Evolutionary conservation across 2,888 invertebrate genomes (phyloP).

Genomic region (Sympetrum striolatum): DNA sequence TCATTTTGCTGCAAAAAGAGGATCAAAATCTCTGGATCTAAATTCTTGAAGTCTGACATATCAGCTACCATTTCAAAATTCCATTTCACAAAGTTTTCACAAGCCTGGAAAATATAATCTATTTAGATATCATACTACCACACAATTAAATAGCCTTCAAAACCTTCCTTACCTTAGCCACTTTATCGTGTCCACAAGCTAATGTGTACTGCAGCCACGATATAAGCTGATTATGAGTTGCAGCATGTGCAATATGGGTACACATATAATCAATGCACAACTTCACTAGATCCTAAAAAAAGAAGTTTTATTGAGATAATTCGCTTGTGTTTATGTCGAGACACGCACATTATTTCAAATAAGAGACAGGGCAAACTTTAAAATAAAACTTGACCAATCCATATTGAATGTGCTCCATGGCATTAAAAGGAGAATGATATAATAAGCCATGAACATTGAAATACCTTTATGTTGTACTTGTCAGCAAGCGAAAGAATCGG

Average conservation of each 20-base stretch:
- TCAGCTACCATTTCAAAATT: constrained; percentile 85
- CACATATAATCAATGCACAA: constrained; percentile 89
- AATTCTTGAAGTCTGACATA: constrained; percentile 79
- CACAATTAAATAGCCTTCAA: background rate
- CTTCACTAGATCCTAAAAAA: constrained; percentile 75
- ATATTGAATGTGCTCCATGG: too few species aligned
- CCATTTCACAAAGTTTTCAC: constrained; percentile 87
- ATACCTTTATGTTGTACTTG: constrained; percentile 90
- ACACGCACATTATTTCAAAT: too few species aligned
- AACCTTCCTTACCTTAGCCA: constrained; percentile 64
- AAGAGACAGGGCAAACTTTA: too few species aligned
- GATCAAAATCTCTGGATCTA: constrained; percentile 81
- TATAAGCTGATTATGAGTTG: constrained; percentile 79
- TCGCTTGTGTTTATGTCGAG: too few species aligned
- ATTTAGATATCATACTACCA: background rate
- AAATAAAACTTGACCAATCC: too few species aligned
- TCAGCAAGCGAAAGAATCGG: constrained; percentile 89
- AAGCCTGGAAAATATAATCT: constrained; percentile 62
- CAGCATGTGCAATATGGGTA: constrained; percentile 84
- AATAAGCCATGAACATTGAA: constrained; percentile 39
- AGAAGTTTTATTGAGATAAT: background rate
- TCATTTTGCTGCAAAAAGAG: constrained; percentile 83
- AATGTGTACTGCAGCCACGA: constrained; percentile 92
- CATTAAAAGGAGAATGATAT: background rate
- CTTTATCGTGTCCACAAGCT: constrained; percentile 77